Evolutionary conservation across 2,888 invertebrate genomes (phyloP).

Genomic region (Aethes cnicana): DNA sequence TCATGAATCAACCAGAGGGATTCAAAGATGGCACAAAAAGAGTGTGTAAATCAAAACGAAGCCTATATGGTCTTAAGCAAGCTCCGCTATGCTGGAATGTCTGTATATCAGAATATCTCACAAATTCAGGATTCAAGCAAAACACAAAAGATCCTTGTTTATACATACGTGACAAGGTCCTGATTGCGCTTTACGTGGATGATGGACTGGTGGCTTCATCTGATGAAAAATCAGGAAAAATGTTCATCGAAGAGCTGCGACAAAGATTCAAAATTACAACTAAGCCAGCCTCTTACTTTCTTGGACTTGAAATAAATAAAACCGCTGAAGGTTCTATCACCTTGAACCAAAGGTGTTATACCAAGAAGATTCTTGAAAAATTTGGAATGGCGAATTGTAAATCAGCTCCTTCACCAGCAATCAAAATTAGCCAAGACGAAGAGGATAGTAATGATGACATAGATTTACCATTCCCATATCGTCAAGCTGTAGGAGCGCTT

Average conservation of each 20-base stretch:
- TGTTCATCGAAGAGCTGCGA: background rate
- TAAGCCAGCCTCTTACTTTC: conserved; percentile 2
- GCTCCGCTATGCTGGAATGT: background rate
- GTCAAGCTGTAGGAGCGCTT: conserved; percentile 1
- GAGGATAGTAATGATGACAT: background rate
- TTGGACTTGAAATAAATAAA: background rate
- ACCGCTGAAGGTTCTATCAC: background rate
- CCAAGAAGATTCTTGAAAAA: background rate
- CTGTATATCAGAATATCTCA: background rate
- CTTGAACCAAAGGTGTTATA: background rate
- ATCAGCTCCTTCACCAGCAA: background rate
- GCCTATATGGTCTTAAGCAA: background rate
- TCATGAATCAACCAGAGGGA: background rate
- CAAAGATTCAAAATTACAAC: background rate
- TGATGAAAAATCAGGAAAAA: background rate
- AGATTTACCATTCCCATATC: background rate
- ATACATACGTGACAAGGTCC: background rate
- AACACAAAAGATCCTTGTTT: background rate
- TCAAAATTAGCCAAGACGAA: background rate
- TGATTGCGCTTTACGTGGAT: background rate
- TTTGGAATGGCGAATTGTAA: background rate
- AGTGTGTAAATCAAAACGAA: background rate
- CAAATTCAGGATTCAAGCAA: background rate
- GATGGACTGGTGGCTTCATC: background rate
- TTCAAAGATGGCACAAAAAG: background rate